phyloP scores from a whole-genome alignment of 2,797 vertebrate species.

The Argyrosomus regius region DNA sequence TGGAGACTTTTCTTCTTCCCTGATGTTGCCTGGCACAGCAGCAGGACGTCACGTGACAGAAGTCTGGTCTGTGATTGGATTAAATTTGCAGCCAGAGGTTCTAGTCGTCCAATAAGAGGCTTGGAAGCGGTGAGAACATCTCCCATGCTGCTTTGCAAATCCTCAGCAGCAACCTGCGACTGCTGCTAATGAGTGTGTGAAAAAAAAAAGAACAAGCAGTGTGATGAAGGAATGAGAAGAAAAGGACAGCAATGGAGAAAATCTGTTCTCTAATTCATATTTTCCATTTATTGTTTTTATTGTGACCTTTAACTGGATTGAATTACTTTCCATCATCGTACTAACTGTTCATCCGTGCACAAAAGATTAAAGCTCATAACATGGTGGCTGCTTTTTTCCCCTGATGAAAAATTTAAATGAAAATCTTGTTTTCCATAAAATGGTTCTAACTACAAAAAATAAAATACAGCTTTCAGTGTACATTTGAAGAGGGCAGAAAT shows the following conservation, averaged over 20 bases:
- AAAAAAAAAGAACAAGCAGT: constrained; percentile 40
- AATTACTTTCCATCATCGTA: neutral
- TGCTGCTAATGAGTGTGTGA: constrained; percentile 38
- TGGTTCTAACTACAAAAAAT: neutral
- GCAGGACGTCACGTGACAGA: constrained; percentile 70
- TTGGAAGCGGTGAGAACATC: constrained; percentile 72
- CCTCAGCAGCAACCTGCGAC: constrained; percentile 63
- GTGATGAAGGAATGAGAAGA: neutral
- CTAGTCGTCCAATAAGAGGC: constrained; percentile 62
- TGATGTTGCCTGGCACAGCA: constrained; percentile 64
- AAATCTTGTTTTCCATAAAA: constrained; percentile 6
- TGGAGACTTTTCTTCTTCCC: constrained; percentile 64
- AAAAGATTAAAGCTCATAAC: neutral
- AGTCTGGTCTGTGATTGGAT: constrained; percentile 78
- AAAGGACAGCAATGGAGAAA: neutral
- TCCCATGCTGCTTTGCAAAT: constrained; percentile 58
- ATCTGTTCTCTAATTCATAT: neutral
- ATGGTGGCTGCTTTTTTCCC: neutral
- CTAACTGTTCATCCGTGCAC: neutral
- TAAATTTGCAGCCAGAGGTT: constrained; percentile 54
- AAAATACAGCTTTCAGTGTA: neutral
- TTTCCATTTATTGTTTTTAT: neutral
- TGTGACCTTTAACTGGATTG: neutral
- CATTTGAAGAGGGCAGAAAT: neutral
- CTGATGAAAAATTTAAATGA: neutral